Conservation (phyloP, 2,797 vertebrate genomes). For the Tokudaia tokunoshimensis region DNA sequence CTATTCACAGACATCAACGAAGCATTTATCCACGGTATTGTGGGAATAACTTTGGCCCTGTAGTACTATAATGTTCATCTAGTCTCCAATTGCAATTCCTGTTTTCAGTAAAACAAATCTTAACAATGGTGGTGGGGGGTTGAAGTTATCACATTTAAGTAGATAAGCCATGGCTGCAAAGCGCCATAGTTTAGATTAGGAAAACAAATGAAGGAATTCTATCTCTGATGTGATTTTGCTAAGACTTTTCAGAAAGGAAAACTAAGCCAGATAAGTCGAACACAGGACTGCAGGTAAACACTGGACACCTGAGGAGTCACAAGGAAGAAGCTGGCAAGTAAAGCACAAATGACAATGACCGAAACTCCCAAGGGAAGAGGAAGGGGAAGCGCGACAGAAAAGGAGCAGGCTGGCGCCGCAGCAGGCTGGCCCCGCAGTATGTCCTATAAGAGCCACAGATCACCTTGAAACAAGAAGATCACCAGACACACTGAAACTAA, state of each 20-base stretch:
- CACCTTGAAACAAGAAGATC: neutral
- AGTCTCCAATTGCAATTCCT: constrained; percentile 65
- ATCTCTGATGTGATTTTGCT: constrained; percentile 30
- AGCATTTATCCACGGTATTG: constrained; percentile 35
- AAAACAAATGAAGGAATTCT: constrained; percentile 49
- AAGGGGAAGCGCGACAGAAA: neutral
- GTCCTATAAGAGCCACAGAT: neutral
- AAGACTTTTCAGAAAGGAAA: constrained; percentile 67
- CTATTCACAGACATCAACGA: constrained; percentile 72
- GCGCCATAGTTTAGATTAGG: neutral
- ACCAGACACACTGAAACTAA: too few relatives aligned
- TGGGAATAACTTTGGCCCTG: constrained; percentile 73
- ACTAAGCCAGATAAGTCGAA: neutral
- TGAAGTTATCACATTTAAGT: constrained; percentile 51
- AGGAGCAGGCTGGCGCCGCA: neutral
- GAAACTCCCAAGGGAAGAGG: neutral
- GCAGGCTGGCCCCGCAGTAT: neutral
- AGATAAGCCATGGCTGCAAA: neutral
- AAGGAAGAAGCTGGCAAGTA: neutral
- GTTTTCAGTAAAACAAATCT: constrained; percentile 68
- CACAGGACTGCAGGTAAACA: neutral
- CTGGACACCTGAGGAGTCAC: neutral
- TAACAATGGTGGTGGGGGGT: constrained; percentile 50
- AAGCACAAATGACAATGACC: constrained; percentile 2
- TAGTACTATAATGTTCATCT: constrained; percentile 65